phyloP scores from a whole-genome alignment of 2,113 vertebrate genomes.

The Takifugu bimaculatus region DNA sequence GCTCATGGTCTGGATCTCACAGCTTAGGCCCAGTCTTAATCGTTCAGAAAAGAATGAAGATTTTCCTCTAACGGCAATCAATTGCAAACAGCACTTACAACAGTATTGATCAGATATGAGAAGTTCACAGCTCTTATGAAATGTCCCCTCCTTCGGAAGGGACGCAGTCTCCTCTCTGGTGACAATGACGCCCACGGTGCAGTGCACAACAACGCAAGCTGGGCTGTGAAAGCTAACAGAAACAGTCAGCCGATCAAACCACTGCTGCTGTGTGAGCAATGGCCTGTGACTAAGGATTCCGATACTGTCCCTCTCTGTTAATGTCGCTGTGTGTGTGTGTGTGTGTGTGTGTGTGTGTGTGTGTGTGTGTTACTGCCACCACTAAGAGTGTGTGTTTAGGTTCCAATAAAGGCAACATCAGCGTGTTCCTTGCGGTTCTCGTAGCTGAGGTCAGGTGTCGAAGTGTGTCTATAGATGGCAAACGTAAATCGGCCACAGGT shows the following conservation, averaged over 20 bases:
- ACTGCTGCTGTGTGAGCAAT: conserved; percentile 46
- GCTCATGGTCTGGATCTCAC: not conserved
- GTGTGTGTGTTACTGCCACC: too few relatives aligned
- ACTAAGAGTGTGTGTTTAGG: not conserved
- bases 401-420: conserved; percentile 22
- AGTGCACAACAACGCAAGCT: conserved; percentile 51
- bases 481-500: not conserved
- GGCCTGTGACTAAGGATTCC: conserved; percentile 15
- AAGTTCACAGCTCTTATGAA: not conserved
- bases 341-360: not conserved
- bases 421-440: conserved; percentile 18
- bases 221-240: conserved; percentile 47
- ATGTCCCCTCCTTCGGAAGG: not conserved
- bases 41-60: too few relatives aligned
- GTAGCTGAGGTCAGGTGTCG: conserved; percentile 1
- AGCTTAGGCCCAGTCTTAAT: too few relatives aligned
- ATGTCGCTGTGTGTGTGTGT: not conserved
- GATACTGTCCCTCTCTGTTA: not conserved
- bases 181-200: conserved; percentile 52
- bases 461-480: conserved; percentile 15
- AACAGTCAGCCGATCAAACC: conserved; percentile 14
- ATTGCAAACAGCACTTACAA: not conserved
- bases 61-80: too few relatives aligned
- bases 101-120: not conserved
- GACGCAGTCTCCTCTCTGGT: conserved; percentile 17